Percentiles rank a stretch among this genome's conserved stretches.
phyloP scores from a whole-genome alignment of 2,888 invertebrate genomes.

The Melanostoma mellinum region DNA sequence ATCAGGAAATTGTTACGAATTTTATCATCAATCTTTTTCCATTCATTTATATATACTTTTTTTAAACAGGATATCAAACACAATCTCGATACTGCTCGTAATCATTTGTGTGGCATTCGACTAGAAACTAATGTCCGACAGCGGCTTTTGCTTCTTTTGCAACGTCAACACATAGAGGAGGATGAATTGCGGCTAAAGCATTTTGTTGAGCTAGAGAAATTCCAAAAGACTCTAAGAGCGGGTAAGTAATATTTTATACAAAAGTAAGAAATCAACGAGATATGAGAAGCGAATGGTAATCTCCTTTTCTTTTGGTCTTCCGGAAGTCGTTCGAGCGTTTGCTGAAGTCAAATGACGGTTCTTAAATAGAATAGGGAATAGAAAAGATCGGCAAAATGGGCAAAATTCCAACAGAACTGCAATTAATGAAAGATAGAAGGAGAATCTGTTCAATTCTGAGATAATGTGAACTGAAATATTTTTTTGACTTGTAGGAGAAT shows the following conservation, averaged over 20 bases:
- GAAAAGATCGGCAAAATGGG: too few species aligned
- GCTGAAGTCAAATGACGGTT: too few species aligned
- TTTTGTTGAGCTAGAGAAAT: conserved; percentile 81
- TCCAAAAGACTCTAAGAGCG: conserved; percentile 80
- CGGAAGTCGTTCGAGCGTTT: too few species aligned
- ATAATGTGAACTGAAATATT: too few species aligned
- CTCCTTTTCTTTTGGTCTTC: too few species aligned
- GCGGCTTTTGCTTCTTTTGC: conserved; percentile 79
- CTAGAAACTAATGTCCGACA: conserved; percentile 81
- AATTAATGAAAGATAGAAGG: too few species aligned
- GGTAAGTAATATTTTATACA: conserved; percentile 74
- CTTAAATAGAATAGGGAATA: too few species aligned
- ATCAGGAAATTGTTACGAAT: background rate
- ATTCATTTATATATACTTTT: background rate
- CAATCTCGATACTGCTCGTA: conserved; percentile 80
- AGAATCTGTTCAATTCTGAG: too few species aligned
- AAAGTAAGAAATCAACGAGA: background rate
- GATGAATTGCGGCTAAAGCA: conserved; percentile 81
- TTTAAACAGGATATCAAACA: conserved; percentile 80
- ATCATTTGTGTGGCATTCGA: conserved; percentile 79
- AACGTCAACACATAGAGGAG: conserved; percentile 81
- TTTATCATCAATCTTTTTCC: too few species aligned
- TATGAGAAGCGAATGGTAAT: too few species aligned
- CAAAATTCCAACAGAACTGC: too few species aligned
- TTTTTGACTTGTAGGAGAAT: too few species aligned